Evolutionary conservation across 2,888 invertebrate species (phyloP).

Genomic region (Ophion obscuratus): DNA sequence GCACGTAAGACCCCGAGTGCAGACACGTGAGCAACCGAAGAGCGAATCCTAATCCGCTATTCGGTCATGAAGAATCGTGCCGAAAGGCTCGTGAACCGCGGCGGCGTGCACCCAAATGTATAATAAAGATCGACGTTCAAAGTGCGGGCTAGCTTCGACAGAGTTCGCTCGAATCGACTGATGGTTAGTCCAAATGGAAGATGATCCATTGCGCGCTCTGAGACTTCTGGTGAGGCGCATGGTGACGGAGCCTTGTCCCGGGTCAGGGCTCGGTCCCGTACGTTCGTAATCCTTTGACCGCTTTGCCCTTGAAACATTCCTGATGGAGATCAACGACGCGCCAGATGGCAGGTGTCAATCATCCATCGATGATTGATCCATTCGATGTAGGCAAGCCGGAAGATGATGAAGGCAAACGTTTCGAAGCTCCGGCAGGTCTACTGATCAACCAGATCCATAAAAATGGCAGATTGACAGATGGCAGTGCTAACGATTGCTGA

Average conservation of each 20-base stretch:
- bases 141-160: constrained; percentile 17
- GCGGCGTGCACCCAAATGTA: constrained; percentile 56
- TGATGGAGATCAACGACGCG: too few relatives aligned
- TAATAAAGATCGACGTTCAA: constrained; percentile 53
- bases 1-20: constrained; percentile 17
- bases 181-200: not conserved
- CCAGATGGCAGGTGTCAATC: too few relatives aligned
- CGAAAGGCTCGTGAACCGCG: constrained; percentile 65
- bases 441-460: too few relatives aligned
- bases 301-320: too few relatives aligned
- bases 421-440: too few relatives aligned
- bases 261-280: not conserved
- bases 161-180: constrained; percentile 13
- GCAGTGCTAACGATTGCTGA: too few relatives aligned
- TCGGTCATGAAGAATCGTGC: constrained; percentile 61
- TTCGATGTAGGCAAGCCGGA: too few relatives aligned
- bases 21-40: not conserved
- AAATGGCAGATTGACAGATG: too few relatives aligned
- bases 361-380: too few relatives aligned
- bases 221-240: not conserved
- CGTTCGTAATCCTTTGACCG: too few relatives aligned
- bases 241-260: not conserved
- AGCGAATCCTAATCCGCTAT: constrained; percentile 35
- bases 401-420: too few relatives aligned
- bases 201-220: not conserved